Percentiles rank a stretch among this genome's conserved stretches.
Evolutionary conservation across 2,888 invertebrate genomes (phyloP).

Genomic region (Eupelmus urozonus): DNA sequence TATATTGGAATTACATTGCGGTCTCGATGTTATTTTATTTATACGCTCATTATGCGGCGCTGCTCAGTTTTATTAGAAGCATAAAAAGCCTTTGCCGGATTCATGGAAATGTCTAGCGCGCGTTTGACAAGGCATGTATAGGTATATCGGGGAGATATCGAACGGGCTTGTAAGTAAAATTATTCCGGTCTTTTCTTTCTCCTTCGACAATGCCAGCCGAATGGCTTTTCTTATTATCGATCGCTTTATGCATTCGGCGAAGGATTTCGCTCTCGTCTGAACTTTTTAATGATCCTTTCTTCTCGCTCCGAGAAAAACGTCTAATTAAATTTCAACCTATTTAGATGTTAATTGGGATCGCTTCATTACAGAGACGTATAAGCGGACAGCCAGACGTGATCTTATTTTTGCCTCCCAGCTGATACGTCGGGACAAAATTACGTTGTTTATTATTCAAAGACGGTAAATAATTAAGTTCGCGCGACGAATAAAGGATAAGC

Average conservation of each 20-base stretch:
- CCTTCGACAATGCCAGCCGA: background rate
- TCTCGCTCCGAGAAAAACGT: conserved; percentile 18
- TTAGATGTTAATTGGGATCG: conserved; percentile 34
- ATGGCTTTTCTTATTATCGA: conserved; percentile 26
- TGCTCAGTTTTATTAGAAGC: background rate
- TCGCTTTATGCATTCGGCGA: conserved; percentile 19
- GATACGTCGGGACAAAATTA: too few species aligned
- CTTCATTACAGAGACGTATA: conserved; percentile 6
- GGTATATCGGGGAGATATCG: conserved; percentile 5
- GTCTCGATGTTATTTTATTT: background rate
- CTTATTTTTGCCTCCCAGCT: too few species aligned
- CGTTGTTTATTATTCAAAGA: too few species aligned
- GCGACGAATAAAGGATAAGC: too few species aligned
- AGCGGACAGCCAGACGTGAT: background rate
- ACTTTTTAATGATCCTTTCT: conserved; percentile 28
- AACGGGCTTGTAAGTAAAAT: background rate
- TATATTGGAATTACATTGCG: too few species aligned
- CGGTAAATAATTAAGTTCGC: too few species aligned
- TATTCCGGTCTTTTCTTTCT: background rate
- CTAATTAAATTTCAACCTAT: conserved; percentile 38
- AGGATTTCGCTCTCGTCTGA: background rate
- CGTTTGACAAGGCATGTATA: background rate
- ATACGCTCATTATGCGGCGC: background rate
- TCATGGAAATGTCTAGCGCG: too few species aligned
- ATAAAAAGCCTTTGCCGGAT: background rate